Evolutionary conservation across 2,888 invertebrate species (phyloP), one percentile per base, ranked within the genome.

Genomic region (Idaea straminata): DNA sequence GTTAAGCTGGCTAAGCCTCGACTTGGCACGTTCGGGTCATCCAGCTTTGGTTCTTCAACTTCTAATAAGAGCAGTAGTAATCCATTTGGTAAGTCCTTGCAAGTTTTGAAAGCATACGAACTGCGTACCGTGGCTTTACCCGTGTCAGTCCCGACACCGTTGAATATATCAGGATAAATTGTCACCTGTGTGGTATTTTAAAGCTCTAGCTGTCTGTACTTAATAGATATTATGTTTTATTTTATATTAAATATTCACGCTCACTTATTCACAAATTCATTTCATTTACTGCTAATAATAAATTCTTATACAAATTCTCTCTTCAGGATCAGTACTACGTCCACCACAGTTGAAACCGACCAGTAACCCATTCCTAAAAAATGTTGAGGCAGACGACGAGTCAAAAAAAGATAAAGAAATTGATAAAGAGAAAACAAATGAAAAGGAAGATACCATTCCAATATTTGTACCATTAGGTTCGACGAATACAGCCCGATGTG

Each of bases 381-480:
- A 73, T 34, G 62, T 76, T 62, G 77, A 79, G 68, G 77, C 82
- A 63, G 80, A 83, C 57, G 83, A 83, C 64, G 70, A 74, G 15
- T 63, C 75, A 61, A 72, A 77, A 65, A 86, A 84, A 64, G 84
- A 87, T 38, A 85, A 86, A 70, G 73, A 87, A 15, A 47, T 10
- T 0, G 83, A 83, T 61, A 85, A 86, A 57, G 79, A 81, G 63
- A 86, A 86, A 59, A 73, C 74, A 57, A 85, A 84, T 70, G 83
- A 59, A 34, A 59, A 16, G 13, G 59, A 85, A 35, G 86, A 85
- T 61, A 90, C 89, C 68, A 83, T 84, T 38, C 93, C 91, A 4
- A 93, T 89, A 74, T 93, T 93, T 85, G 92, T 93, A 36, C 93
- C 93, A 4, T 76, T 93, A 57, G 89, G 88, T n/a, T 83, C 89